A percentile compares a stretch with the other conserved stretches of the same genome.
phyloP scores from a whole-genome alignment of 2,797 vertebrate species.

The Monodelphis domestica region DNA sequence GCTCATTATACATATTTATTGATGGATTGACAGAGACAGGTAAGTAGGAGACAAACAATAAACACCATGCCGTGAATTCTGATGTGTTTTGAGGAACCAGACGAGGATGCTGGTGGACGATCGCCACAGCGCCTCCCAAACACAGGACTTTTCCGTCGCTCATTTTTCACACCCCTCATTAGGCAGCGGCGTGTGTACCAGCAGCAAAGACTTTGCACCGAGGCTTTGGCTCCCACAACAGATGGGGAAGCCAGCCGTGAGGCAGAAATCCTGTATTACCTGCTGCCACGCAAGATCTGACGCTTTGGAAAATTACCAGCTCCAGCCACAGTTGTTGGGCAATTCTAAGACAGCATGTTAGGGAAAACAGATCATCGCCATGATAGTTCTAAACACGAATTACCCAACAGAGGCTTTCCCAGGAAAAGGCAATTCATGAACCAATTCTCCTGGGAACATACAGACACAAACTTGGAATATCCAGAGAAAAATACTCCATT shows the following conservation, averaged over 20 bases:
- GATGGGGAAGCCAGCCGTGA: constrained; percentile 28
- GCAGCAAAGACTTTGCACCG: background rate
- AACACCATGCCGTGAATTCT: background rate
- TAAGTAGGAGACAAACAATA: constrained; percentile 6
- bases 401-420: background rate
- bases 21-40: background rate
- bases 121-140: background rate
- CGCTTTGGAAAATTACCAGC: constrained; percentile 56
- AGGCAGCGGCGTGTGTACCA: constrained; percentile 10
- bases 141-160: background rate
- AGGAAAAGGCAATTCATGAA: constrained; percentile 25
- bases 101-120: background rate
- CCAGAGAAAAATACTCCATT: constrained; percentile 41
- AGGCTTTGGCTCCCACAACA: background rate
- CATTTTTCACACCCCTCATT: background rate
- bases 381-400: constrained; percentile 16
- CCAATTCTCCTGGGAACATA: constrained; percentile 10
- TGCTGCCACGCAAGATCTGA: background rate
- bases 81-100: constrained; percentile 23
- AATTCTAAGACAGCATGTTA: constrained; percentile 52
- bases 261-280: background rate
- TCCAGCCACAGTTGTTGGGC: background rate
- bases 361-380: constrained; percentile 29
- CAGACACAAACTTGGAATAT: constrained; percentile 28
- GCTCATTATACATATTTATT: background rate